Percentiles rank a stretch among this genome's conserved stretches.
These are phyloP conservation scores for Plecotus auritus DNA, from an alignment of 2,113 vertebrate species.

Conservation along the genomic window DNA sequence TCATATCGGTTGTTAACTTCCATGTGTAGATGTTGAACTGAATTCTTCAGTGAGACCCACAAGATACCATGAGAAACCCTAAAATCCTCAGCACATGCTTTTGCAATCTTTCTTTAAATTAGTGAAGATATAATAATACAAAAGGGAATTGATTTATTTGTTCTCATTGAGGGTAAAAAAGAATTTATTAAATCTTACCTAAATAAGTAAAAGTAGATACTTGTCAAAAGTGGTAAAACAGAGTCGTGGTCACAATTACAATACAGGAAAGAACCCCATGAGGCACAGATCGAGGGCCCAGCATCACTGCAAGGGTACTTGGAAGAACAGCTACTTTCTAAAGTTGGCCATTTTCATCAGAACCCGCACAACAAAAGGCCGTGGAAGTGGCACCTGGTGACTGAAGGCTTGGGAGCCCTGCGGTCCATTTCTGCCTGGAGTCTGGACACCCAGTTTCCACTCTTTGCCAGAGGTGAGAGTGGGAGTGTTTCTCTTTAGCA, in stretches of 20 bases:
- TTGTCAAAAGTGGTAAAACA: background rate
- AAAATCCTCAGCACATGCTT: background rate
- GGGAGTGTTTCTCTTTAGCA: background rate
- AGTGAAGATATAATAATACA: background rate
- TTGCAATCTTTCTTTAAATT: background rate
- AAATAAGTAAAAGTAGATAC: background rate
- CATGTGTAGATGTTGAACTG: background rate
- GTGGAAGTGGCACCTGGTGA: background rate
- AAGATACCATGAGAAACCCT: background rate
- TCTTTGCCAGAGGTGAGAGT: background rate
- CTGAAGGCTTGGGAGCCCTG: too few species aligned
- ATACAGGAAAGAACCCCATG: background rate
- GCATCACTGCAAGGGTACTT: background rate
- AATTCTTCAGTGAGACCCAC: background rate
- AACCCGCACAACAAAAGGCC: background rate
- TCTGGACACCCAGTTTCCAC: background rate
- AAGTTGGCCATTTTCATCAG: background rate
- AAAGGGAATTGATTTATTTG: background rate
- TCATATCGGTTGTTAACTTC: background rate
- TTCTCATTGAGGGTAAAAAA: background rate
- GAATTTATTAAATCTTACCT: background rate
- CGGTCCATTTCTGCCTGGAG: background rate
- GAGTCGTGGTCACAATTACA: background rate
- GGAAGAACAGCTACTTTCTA: background rate
- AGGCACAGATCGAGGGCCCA: background rate